Evolutionary conservation across 2,888 invertebrate genomes (phyloP).

Genomic region (Pristionchus arcanus): DNA sequence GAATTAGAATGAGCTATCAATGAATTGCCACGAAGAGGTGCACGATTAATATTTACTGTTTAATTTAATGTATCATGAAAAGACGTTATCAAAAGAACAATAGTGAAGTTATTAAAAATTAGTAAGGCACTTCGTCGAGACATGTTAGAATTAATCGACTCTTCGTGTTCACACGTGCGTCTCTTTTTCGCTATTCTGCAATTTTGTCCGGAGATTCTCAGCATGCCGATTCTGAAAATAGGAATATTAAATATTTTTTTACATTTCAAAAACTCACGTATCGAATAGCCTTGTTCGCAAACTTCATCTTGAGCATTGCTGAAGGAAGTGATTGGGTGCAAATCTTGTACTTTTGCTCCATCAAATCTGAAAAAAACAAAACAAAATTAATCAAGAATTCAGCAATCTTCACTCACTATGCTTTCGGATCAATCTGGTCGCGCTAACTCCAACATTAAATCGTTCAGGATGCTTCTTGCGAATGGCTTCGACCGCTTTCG

Average conservation of each 20-base stretch:
- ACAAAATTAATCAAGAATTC: background rate
- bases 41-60: too few species aligned
- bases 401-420: background rate
- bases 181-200: background rate
- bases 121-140: too few species aligned
- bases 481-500: background rate
- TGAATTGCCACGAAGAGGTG: too few species aligned
- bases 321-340: background rate
- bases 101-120: too few species aligned
- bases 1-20: too few species aligned
- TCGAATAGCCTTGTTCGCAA: background rate
- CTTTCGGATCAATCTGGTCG: background rate
- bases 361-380: background rate
- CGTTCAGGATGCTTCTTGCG: background rate
- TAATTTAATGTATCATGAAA: too few species aligned
- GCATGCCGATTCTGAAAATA: background rate
- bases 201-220: background rate
- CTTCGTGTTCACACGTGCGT: too few species aligned
- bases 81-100: too few species aligned
- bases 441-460: background rate
- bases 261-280: background rate
- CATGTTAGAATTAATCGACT: too few species aligned
- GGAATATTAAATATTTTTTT: background rate
- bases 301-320: background rate
- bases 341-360: background rate